Conservation (phyloP, 2,797 vertebrate genomes). For the Hippocampus kuda region DNA sequence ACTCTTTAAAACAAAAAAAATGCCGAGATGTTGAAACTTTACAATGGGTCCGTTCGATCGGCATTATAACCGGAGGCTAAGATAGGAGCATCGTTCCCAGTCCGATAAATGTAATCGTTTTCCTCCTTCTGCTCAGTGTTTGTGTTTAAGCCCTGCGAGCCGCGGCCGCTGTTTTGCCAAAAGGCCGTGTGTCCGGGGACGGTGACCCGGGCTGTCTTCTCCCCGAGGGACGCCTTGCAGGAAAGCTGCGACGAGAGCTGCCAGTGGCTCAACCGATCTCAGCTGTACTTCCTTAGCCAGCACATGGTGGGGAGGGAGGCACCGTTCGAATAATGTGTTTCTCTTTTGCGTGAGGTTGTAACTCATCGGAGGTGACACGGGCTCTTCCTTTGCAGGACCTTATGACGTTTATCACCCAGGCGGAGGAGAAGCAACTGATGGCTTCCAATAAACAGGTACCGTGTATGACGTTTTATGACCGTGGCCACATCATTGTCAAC, state of each 20-base stretch:
- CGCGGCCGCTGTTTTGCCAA: slow-evolving; percentile 81
- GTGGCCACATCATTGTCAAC: neutral
- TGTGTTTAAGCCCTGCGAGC: slow-evolving; percentile 86
- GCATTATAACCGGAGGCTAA: neutral
- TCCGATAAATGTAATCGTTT: neutral
- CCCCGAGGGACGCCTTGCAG: slow-evolving; percentile 76
- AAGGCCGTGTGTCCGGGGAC: slow-evolving; percentile 73
- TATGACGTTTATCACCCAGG: slow-evolving; percentile 76
- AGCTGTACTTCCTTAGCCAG: slow-evolving; percentile 80
- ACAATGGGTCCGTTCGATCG: neutral
- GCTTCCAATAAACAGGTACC: slow-evolving; percentile 80
- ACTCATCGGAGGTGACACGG: neutral
- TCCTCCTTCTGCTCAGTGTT: slow-evolving; percentile 69
- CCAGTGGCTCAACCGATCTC: slow-evolving; percentile 85
- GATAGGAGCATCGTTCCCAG: too few species aligned
- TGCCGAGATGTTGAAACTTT: too few species aligned
- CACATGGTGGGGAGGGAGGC: slow-evolving; percentile 48
- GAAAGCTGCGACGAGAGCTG: slow-evolving; percentile 67
- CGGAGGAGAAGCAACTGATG: slow-evolving; percentile 76
- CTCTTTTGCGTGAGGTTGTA: too few species aligned
- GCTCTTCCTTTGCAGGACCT: slow-evolving; percentile 70
- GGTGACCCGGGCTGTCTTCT: slow-evolving; percentile 77
- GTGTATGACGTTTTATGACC: neutral
- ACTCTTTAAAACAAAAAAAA: too few species aligned
- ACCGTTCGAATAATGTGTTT: too few species aligned